These are phyloP conservation scores for rat (Rattus norvegicus) DNA, from an alignment of 2,113 vertebrate genomes.

Conservation along the genomic window GRCr8 NC_086034.1:50105501-50106000, in stretches of 20 bases:
- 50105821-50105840: no score
- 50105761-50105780: neutral
- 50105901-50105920: no score
- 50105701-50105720: neutral
- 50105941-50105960: no score
- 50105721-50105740: neutral
- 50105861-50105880: no score
- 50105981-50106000: neutral
- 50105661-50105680: neutral
- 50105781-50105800: neutral
- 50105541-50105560: neutral
- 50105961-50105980: neutral
- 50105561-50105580: neutral
- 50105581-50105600: neutral
- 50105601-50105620: constrained; percentile 12
- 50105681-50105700: neutral
- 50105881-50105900: no score
- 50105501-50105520: neutral
- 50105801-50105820: no score
- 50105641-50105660: constrained; percentile 31
- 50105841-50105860: no score
- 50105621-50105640: neutral
- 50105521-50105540: neutral
- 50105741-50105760: neutral
- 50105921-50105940: no score